Base-by-base conservation (phyloP, 1,140 invertebrate genomes). In the Polypedilum pembai region DNA sequence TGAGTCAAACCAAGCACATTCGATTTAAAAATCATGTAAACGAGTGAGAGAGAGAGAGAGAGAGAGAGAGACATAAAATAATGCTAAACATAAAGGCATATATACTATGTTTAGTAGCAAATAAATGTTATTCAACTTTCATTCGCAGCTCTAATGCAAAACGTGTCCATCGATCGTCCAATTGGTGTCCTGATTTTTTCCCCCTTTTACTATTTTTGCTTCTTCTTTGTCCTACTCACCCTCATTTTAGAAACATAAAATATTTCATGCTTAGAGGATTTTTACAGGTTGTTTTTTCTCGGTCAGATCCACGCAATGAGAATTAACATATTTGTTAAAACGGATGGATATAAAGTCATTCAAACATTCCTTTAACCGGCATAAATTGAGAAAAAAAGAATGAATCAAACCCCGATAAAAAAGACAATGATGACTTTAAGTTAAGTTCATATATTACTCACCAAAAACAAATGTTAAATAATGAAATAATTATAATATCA, bases 201-300 rank as follows among this genome's bases (percentile, higher is more conserved):
- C 45, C 45, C 45, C 41, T 45, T 3, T 8, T 45, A 15, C 41
- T 45, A 10, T 45, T n/a, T 56, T 56, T 15, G 15, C n/a, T 56
- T 8, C 12, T 56, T 0, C 45, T n/a, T 12, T 56, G 45, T 56
- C 45, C 45, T n/a, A 56, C 10, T 56, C 45, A 56, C 45, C 45
- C 45, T 56, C 45, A 56, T 56, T 56, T 56, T 56, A 33, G 24
- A 3, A 33, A 5, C 5, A 33, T 3, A 33, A 33, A 33, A 33
- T 33, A 33, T 33, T 33, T 33, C 24, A 12, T 56, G 45, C 45
- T 56, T n/a, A 56, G 5, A 56, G 45, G 3, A 15, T 12, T 56
- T 56, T 56, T 15, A 56, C 45, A 56, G n/a, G 45, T 56, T 12
- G 41, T 56, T 56, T 56, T 45, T 56, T 56, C n/a, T 56, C n/a